Evolutionary conservation across 1,140 invertebrate species (phyloP), one percentile per base, ranked within the genome.

Genomic region (Drosophila pseudoobscura): DNA sequence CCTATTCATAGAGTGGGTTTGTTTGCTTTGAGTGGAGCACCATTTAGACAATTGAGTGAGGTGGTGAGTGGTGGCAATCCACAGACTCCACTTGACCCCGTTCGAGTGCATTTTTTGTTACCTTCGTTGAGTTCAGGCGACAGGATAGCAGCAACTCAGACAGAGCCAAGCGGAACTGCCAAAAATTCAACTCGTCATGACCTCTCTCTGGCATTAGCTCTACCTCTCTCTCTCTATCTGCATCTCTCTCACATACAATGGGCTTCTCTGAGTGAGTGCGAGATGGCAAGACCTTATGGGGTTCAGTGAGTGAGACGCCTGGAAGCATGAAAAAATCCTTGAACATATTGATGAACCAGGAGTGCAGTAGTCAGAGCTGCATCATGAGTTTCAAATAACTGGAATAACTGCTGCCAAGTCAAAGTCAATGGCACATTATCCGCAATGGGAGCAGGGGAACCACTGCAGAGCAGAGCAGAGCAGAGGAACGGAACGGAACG

Each of bases 321-420:
- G 78, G 73, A 77, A 84, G 62, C 72, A 61, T 52, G 78, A 87
- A 87, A 87, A 87, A 87, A 87, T 87, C 83, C 83, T 87, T 87
- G 83, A 87, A 88, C 76, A 71, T 83, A 87, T 88, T 72, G 83
- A 78, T 74, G 52, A 69, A 89, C 79, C 83, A 87, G 83, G 83
- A 87, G 75, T 78, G 83, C 83, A 87, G 83, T 46, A 74, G 54
- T 64, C 51, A 44, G 44, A 80, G 80, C 75, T 61, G 66, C 66
- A 52, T 43, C 69, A 65, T 70, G 64, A 70, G 61, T 59, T 5
- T 26, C 24, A 26, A 26, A 26, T 26, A 26, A 26, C 24, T 26
- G 24, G 24, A 26, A 26, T 26, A 26, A 26, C 24, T 26, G 24
- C 24, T 26, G 24, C 24, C 24, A 26, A 26, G 4, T 26, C 24